phyloP scores from a whole-genome alignment of 2,113 vertebrate species.

The Dipodomys spectabilis region DNA sequence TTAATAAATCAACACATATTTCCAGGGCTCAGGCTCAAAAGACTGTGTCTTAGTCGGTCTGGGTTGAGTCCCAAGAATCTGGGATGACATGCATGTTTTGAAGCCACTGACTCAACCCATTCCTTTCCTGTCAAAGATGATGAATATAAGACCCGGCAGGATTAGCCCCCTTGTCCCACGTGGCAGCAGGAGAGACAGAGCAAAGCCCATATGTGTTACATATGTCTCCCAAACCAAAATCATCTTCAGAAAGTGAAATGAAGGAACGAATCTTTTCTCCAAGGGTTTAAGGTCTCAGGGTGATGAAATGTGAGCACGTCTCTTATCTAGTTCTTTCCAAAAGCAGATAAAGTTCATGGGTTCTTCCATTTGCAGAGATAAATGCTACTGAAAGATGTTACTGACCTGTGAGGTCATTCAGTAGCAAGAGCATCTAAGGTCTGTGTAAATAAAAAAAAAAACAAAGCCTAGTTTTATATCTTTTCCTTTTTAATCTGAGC shows the following conservation, averaged over 20 bases:
- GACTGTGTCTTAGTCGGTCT: neutral
- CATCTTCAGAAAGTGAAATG: neutral
- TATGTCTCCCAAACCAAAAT: neutral
- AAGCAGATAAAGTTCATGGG: neutral
- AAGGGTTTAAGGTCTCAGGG: neutral
- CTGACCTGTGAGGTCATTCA: constrained; percentile 15
- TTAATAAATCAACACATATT: neutral
- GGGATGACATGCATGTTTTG: neutral
- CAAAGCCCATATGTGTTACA: neutral
- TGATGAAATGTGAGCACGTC: neutral
- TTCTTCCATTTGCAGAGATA: constrained; percentile 42
- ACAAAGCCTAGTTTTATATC: constrained; percentile 3
- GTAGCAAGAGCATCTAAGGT: neutral
- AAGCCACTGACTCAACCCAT: neutral
- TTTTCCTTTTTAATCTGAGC: constrained; percentile 12
- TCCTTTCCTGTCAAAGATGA: constrained; percentile 12
- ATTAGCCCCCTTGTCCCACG: neutral
- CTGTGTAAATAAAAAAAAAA: neutral
- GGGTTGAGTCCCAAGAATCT: neutral
- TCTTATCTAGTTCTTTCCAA: neutral
- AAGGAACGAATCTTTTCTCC: neutral
- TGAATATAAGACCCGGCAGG: neutral
- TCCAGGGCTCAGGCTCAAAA: neutral
- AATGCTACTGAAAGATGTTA: neutral
- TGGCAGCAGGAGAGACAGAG: neutral